These are phyloP conservation scores for Tridacna gigas DNA, from an alignment of 2,888 invertebrate genomes.

Conservation along the genomic window DNA sequence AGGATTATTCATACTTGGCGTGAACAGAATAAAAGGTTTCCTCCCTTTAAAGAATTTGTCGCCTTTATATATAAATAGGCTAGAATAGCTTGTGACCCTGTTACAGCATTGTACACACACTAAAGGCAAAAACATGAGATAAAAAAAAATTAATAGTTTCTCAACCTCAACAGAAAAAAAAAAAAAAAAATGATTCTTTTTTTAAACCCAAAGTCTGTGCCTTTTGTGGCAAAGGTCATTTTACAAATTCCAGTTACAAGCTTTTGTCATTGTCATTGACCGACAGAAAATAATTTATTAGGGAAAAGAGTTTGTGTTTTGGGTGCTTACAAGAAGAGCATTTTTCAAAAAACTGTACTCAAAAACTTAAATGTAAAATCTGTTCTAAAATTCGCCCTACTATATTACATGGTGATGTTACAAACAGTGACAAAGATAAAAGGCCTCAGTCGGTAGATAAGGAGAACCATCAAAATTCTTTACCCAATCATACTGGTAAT, in stretches of 20 bases:
- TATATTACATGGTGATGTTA: slow-evolving; percentile 36
- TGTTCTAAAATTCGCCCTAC: slow-evolving; percentile 37
- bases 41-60: slow-evolving; percentile 50
- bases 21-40: slow-evolving; percentile 33
- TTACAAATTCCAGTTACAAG: slow-evolving; percentile 16
- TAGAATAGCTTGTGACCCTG: slow-evolving; percentile 59
- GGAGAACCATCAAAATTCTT: slow-evolving; percentile 34
- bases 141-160: too few relatives aligned
- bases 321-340: slow-evolving; percentile 10
- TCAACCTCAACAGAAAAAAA: too few relatives aligned
- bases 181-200: too few relatives aligned
- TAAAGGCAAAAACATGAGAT: too few relatives aligned
- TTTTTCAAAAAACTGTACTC: slow-evolving; percentile 21
- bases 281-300: slow-evolving; percentile 34
- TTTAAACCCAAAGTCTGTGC: not conserved
- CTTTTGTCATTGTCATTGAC: slow-evolving; percentile 27
- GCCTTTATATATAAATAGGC: slow-evolving; percentile 53
- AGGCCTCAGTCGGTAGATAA: not conserved
- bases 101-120: slow-evolving; percentile 39
- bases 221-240: slow-evolving; percentile 13
- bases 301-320: slow-evolving; percentile 37
- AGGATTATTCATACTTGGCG: slow-evolving; percentile 25
- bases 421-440: too few relatives aligned
- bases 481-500: slow-evolving; percentile 37
- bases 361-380: slow-evolving; percentile 11